Evolutionary conservation across 1,140 invertebrate species (phyloP), one percentile per base, ranked within the genome.

Genomic region (Drosophila seguyi): DNA sequence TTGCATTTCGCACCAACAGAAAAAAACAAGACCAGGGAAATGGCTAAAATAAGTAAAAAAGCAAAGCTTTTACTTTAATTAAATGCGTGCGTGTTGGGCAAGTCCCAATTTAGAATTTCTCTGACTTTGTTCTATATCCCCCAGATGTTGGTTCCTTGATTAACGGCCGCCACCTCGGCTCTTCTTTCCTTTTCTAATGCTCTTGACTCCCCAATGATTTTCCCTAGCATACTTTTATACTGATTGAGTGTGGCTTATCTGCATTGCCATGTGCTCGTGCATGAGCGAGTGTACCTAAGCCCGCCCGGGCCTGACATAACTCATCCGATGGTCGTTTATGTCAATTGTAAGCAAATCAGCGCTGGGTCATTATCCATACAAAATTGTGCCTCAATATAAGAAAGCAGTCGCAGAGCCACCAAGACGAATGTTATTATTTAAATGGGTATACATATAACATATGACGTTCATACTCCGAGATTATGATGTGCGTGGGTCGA

Each of bases 321-420:
- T 88, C 84, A 87, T 80, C 75, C 68, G 75, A 76, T 77, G 75
- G 75, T 78, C 76, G 76, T 72, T 87, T 87, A 90, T 87, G 84
- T 87, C 84, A 87, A 88, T 87, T 88, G 84, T 87, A 87, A 88
- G 84, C 84, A 87, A 87, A 87, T 87, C 84, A 87, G 84, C 84
- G 80, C 85, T 53, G 50, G 59, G 59, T 62, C 66, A 76, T 76
- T 68, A 78, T 72, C 74, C 65, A 78, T 78, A 77, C 69, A 78
- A 78, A 61, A 77, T 50, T 38, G 72, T 22, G 36, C 38, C 18
- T 38, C 31, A n/a, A 42, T 25, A 29, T 67, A 67, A 67, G 36
- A 68, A 48, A 69, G 42, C 52, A 62, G 71, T 71, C 79, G 87
- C 67, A 77, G 68, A 67, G 62, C 79, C 83, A 57, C 73, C 76